Base-by-base conservation (phyloP, 2,797 vertebrate species). In the Catamblyrhynchus diadema region DNA sequence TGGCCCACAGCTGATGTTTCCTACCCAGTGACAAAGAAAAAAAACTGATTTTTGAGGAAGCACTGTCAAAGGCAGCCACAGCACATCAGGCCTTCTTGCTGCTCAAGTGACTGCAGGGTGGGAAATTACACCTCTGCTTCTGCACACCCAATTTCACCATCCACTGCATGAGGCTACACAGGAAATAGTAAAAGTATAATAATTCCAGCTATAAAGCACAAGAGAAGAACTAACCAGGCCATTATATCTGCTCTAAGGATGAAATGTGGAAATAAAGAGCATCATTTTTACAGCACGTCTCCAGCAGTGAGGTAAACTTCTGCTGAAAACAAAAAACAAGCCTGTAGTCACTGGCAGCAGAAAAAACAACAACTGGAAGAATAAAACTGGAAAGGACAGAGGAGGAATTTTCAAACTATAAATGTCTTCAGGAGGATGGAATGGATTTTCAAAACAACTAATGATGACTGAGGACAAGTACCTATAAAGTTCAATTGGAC, bases 221-320 rank as follows among this genome's bases (percentile, higher is more conserved):
- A 84, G 32, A 84, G 66, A 84, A 86, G 74, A 84, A 70, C 75
- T 71, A 89, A 51, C 67, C 27, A 25, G 48, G 50, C 47, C 35
- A 5, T 84, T 81, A 25, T 32, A 64, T 50, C 20, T 45, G 57
- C n/a, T 30, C 37, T 77, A 51, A 88, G 80, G 94, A 79, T 37
- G 77, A 19, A 62, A 39, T 4, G 44, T 72, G 82, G 88, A 82
- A 91, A 91, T 66, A 56, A 91, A 75, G 48, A 1, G 5, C 47
- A 37, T 50, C 5, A 2, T 56, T 96, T 95, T 84, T 88, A 73
- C 37, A 88, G 70, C 82, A 53, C n/a, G 27, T 64, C 87, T 81
- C 92, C 87, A 88, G 67, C 85, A 90, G 87, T 7, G 91, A 92
- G 70, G 80, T 62, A 91, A 91, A 94, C 72, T 73, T 88, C 20